Evolutionary conservation across 2,797 vertebrate genomes (phyloP).

Genomic region (Rachycentron canadum): DNA sequence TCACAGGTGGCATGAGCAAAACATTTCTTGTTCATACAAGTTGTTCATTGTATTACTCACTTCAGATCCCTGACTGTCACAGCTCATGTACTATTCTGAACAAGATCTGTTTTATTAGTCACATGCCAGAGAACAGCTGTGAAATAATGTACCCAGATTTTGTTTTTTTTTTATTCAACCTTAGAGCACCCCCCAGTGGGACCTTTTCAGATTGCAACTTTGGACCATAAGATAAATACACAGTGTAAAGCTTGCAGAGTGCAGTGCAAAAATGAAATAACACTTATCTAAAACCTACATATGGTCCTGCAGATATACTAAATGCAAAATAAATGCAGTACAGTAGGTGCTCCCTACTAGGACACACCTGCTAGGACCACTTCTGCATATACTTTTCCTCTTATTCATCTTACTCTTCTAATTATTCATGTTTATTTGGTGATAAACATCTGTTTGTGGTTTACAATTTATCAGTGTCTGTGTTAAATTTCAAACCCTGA

Average conservation of each 20-base stretch:
- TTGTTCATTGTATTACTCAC: constrained; percentile 35
- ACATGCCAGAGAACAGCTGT: constrained; percentile 63
- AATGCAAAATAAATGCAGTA: neutral
- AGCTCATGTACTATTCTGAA: constrained; percentile 63
- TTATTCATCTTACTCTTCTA: neutral
- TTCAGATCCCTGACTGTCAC: constrained; percentile 37
- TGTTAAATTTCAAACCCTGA: neutral
- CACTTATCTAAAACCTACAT: neutral
- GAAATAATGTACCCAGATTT: constrained; percentile 30
- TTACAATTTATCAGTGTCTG: neutral
- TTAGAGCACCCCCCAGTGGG: constrained; percentile 63
- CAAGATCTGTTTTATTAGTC: constrained; percentile 63
- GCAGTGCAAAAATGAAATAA: neutral
- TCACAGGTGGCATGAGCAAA: constrained; percentile 33
- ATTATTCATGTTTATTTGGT: neutral
- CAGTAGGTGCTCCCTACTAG: too few relatives aligned
- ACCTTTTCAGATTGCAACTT: constrained; percentile 41
- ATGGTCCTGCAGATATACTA: neutral
- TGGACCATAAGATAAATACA: neutral
- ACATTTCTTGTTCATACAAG: constrained; percentile 36
- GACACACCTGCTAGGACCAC: too few relatives aligned
- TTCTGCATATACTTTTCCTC: neutral
- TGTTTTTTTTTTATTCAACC: constrained; percentile 21
- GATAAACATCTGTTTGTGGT: neutral
- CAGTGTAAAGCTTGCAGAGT: neutral